phyloP scores from a whole-genome alignment of 2,113 vertebrate genomes.

The Clarias magur region DNA sequence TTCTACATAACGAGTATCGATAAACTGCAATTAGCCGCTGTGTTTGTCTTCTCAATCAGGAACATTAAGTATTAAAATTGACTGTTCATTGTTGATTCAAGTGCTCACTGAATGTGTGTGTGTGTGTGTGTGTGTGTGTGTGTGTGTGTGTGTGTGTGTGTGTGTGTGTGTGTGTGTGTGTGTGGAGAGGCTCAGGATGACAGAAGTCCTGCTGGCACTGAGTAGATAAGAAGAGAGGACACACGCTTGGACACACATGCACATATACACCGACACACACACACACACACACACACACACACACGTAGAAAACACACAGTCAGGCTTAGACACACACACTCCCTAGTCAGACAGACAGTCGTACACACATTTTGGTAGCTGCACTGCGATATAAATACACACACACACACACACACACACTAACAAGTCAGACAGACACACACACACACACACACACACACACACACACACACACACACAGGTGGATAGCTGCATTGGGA shows the following conservation, averaged over 20 bases:
- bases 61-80: not conserved
- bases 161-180: not conserved
- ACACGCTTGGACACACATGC: not conserved
- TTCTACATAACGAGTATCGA: conserved; percentile 7
- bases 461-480: not conserved
- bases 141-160: not conserved
- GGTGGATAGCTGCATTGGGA: no score
- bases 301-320: not conserved
- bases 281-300: not conserved
- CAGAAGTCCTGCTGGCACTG: conserved; percentile 20
- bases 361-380: not conserved
- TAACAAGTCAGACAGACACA: not conserved
- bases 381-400: not conserved
- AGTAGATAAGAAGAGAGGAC: conserved; percentile 37
- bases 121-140: not conserved
- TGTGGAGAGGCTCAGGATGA: not conserved
- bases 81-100: conserved; percentile 25
- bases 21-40: not conserved
- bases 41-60: not conserved
- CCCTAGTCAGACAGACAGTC: not conserved
- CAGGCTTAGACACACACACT: not conserved
- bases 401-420: not conserved
- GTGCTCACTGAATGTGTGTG: not conserved
- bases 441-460: not conserved
- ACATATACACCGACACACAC: not conserved